These are phyloP conservation scores for Zaprionus africanus DNA, from an alignment of 1,140 invertebrate genomes.

Conservation along the genomic window DNA sequence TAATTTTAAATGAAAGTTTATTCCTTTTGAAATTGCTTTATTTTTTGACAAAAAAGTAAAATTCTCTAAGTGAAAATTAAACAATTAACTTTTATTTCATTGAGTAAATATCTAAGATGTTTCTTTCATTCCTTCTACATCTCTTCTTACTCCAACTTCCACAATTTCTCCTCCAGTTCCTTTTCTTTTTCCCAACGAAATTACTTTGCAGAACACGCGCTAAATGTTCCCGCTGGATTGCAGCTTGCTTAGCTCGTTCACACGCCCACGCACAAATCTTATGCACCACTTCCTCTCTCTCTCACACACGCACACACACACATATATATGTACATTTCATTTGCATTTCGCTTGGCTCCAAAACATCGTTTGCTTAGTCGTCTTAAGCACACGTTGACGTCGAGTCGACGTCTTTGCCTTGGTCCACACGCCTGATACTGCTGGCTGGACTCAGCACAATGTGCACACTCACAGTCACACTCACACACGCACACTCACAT, in stretches of 20 bases:
- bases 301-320: slow-evolving; percentile 10
- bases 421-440: background rate
- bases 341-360: slow-evolving; percentile 71
- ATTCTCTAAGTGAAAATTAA: background rate
- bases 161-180: background rate
- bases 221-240: background rate
- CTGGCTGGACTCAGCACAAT: slow-evolving; percentile 18
- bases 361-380: slow-evolving; percentile 54
- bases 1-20: background rate
- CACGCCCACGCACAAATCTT: slow-evolving; percentile 25
- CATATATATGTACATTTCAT: slow-evolving; percentile 56
- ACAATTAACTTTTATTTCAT: too few species aligned
- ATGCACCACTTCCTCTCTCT: background rate
- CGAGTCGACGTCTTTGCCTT: slow-evolving; percentile 32
- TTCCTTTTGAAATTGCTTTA: background rate
- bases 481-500: background rate
- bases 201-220: slow-evolving; percentile 22
- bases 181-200: background rate
- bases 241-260: slow-evolving; percentile 28
- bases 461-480: background rate
- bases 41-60: too few species aligned
- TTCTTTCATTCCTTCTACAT: background rate
- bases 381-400: slow-evolving; percentile 59
- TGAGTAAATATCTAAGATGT: too few species aligned
- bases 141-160: background rate